Conservation (phyloP, 2,797 vertebrate genomes). For the Propithecus perrieri region DNA sequence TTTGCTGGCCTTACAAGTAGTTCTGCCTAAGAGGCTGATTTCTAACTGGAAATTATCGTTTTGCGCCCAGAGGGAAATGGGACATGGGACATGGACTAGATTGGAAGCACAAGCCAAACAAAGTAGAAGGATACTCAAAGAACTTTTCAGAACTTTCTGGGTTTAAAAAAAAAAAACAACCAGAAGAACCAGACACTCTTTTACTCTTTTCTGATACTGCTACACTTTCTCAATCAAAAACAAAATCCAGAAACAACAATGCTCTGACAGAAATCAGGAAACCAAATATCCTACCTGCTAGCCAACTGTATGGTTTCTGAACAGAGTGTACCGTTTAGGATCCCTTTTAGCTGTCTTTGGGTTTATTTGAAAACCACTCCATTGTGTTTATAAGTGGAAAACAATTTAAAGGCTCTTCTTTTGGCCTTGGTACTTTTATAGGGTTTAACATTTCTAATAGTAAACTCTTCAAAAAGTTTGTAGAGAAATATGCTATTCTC, state of each 20-base stretch:
- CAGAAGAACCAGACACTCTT: not conserved
- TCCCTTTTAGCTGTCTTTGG: constrained; percentile 10
- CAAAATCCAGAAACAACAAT: constrained; percentile 61
- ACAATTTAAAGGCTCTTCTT: constrained; percentile 27
- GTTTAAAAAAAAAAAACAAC: not conserved
- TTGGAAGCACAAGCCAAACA: not conserved
- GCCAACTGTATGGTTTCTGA: constrained; percentile 46
- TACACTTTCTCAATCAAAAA: constrained; percentile 51
- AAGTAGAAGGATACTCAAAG: constrained; percentile 4
- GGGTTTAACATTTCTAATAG: constrained; percentile 37
- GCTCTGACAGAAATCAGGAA: constrained; percentile 31
- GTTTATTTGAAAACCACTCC: constrained; percentile 56
- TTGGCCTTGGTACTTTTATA: constrained; percentile 20
- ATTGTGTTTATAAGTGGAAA: constrained; percentile 26
- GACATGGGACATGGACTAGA: not conserved
- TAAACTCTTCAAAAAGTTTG: constrained; percentile 22
- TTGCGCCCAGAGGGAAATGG: not conserved
- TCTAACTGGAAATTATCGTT: not conserved
- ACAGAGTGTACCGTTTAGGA: constrained; percentile 1
- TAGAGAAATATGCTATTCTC: constrained; percentile 20
- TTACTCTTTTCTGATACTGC: constrained; percentile 11
- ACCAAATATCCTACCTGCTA: constrained; percentile 25
- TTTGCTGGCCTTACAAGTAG: constrained; percentile 24
- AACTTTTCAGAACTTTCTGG: not conserved
- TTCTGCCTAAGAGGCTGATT: constrained; percentile 41